Conservation (phyloP, 2,797 vertebrate genomes). For the Parotocinclus haroldoi region DNA sequence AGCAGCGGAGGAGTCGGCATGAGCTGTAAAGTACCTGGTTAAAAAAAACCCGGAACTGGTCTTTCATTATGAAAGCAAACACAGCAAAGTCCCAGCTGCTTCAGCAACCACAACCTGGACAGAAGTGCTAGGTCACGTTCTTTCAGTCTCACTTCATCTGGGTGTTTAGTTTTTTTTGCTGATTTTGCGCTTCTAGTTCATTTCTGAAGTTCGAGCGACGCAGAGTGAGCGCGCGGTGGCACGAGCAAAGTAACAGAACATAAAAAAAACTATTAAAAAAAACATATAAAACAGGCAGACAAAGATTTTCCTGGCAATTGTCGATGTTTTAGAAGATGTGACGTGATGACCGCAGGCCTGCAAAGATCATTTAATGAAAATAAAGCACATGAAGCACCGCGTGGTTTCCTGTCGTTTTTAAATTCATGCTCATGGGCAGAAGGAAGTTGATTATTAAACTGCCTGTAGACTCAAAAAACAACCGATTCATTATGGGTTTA, state of each 20-base stretch:
- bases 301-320: background rate
- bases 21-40: background rate
- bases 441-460: too few species aligned
- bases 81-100: background rate
- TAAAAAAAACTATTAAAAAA: background rate
- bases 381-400: too few species aligned
- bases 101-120: background rate
- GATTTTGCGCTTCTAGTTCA: background rate
- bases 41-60: background rate
- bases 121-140: background rate
- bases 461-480: too few species aligned
- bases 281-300: background rate
- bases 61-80: slow-evolving; percentile 1
- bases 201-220: too few species aligned
- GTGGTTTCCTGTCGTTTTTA: too few species aligned
- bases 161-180: background rate
- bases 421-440: too few species aligned
- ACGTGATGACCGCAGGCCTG: background rate
- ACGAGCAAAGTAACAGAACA: background rate
- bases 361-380: too few species aligned
- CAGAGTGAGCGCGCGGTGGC: background rate
- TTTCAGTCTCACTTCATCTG: background rate
- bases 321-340: background rate
- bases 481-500: too few species aligned
- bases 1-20: too few species aligned